Percentiles rank a stretch among this genome's conserved stretches.
phyloP scores from a whole-genome alignment of 2,888 invertebrate genomes.

The Cosmia trapezina region DNA sequence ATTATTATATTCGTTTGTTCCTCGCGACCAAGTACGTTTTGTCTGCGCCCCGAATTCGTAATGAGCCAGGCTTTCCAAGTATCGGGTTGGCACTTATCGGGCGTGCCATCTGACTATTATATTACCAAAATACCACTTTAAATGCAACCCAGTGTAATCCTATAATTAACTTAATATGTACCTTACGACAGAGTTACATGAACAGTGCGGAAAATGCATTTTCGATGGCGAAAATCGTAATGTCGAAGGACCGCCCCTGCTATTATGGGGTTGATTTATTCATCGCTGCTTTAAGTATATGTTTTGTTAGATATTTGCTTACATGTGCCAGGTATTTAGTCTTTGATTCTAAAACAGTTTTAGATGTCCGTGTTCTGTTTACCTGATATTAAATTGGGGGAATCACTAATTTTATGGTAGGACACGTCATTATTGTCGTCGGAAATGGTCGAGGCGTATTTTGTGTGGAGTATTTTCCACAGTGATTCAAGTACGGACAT shows the following conservation, averaged over 20 bases:
- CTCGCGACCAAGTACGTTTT: conserved; percentile 80
- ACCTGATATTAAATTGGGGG: conserved; percentile 15
- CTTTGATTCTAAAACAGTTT: conserved; percentile 14
- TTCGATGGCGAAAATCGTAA: conserved; percentile 85
- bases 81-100: conserved; percentile 86
- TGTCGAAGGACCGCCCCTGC: conserved; percentile 80
- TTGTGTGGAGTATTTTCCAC: conserved; percentile 37
- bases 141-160: conserved; percentile 87
- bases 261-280: conserved; percentile 79
- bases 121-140: conserved; percentile 90
- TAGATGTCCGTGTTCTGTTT: conserved; percentile 23
- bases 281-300: conserved; percentile 76
- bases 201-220: conserved; percentile 87
- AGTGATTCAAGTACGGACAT: conserved; percentile 50
- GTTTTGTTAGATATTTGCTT: conserved; percentile 69
- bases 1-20: conserved; percentile 90
- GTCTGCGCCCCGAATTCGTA: conserved; percentile 87
- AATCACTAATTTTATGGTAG: conserved; percentile 33
- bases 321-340: conserved; percentile 33
- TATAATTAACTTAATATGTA: conserved; percentile 89
- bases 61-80: conserved; percentile 88
- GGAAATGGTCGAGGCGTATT: conserved; percentile 34
- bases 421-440: conserved; percentile 45
- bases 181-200: conserved; percentile 79
- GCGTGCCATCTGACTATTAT: conserved; percentile 90